Conservation (phyloP, 2,797 vertebrate species). For the Falco rusticolus region DNA sequence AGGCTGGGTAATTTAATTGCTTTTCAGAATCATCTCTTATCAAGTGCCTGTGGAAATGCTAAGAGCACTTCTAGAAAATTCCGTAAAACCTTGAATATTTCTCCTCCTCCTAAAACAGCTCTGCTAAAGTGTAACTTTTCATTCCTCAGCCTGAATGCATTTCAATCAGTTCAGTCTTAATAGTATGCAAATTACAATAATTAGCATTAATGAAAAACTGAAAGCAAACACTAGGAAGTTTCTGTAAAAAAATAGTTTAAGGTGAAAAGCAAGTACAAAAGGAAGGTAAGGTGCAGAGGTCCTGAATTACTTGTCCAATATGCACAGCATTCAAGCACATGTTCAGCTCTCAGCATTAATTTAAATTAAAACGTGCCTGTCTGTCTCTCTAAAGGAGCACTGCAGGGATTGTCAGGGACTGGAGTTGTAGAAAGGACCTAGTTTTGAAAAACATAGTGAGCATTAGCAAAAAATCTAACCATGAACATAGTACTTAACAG, state of each 20-base stretch:
- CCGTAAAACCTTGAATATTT: constrained; percentile 5
- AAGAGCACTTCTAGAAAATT: constrained; percentile 10
- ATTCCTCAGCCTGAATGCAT: constrained; percentile 14
- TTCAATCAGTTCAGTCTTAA: constrained; percentile 34
- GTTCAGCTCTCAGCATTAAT: neutral
- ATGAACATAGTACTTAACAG: neutral
- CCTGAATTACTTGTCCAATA: neutral
- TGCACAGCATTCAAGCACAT: neutral
- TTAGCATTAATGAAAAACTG: constrained; percentile 37
- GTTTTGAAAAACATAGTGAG: constrained; percentile 16
- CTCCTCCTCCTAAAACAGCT: neutral
- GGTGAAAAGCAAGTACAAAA: constrained; percentile 28
- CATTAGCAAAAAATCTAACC: neutral
- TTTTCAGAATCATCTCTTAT: constrained; percentile 20
- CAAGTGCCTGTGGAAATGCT: constrained; percentile 10
- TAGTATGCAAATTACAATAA: constrained; percentile 42
- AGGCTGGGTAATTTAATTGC: constrained; percentile 16
- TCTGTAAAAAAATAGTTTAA: neutral
- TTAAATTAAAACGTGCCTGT: neutral
- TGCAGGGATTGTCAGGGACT: neutral
- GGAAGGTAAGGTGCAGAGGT: neutral
- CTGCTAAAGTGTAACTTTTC: neutral
- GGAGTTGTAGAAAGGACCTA: neutral
- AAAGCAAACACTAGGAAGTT: constrained; percentile 24
- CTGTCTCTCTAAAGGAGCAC: neutral